A percentile compares a stretch with the other conserved stretches of the same genome.
These are phyloP conservation scores for Remorina albescens DNA, from an alignment of 2,797 vertebrate genomes.

Conservation along the genomic window DNA sequence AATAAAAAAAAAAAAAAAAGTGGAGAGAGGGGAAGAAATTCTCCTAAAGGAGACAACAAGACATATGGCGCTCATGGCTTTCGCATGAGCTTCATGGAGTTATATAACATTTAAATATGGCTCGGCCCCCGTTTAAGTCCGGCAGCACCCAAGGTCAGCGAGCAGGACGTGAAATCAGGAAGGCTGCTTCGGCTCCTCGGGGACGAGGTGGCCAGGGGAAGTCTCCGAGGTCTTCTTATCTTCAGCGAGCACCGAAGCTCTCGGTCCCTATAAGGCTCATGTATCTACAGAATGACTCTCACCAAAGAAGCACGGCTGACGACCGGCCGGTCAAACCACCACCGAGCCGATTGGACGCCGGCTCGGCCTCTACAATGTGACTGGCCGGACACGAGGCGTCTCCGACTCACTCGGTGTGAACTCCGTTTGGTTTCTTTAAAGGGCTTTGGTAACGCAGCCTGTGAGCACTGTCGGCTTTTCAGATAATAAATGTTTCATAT, in stretches of 20 bases:
- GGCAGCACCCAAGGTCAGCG: constrained; percentile 67
- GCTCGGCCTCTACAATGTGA: constrained; percentile 23
- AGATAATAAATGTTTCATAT: constrained; percentile 65
- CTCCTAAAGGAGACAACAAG: constrained; percentile 68
- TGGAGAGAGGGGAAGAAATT: constrained; percentile 56
- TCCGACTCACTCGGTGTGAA: constrained; percentile 15
- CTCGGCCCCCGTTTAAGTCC: constrained; percentile 51
- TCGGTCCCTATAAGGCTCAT: constrained; percentile 64
- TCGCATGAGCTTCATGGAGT: constrained; percentile 41
- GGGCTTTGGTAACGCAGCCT: constrained; percentile 43
- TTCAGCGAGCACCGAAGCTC: constrained; percentile 65
- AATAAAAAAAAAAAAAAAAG: constrained; percentile 43
- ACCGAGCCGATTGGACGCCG: constrained; percentile 36
- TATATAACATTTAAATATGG: constrained; percentile 60
- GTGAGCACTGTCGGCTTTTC: constrained; percentile 52
- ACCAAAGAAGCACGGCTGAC: constrained; percentile 53
- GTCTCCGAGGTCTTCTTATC: constrained; percentile 73
- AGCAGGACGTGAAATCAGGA: constrained; percentile 51
- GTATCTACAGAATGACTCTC: constrained; percentile 63
- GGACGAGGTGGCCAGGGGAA: constrained; percentile 64
- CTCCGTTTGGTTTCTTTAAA: constrained; percentile 51
- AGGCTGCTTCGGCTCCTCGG: constrained; percentile 42
- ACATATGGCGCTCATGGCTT: constrained; percentile 49
- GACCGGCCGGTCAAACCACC: constrained; percentile 63
- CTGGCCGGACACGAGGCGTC: constrained; percentile 27